phyloP scores from a whole-genome alignment of 2,888 invertebrate species.

The Lasioglossum malachurum region DNA sequence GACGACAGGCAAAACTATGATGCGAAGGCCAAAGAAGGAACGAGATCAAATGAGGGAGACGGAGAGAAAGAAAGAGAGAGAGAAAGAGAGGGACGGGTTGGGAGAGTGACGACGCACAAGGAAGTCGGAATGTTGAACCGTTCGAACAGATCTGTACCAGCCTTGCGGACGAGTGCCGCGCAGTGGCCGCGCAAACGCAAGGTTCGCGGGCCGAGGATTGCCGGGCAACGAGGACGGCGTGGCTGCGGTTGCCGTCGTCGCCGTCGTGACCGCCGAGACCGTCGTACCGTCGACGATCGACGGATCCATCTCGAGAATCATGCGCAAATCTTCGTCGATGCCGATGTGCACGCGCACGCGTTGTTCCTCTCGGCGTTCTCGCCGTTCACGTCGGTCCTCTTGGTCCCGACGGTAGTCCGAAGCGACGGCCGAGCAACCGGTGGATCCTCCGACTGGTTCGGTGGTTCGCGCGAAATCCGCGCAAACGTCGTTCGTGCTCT shows the following conservation, averaged over 20 bases:
- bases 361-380: slow-evolving; percentile 49
- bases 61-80: neutral
- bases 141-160: slow-evolving; percentile 79
- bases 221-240: slow-evolving; percentile 50
- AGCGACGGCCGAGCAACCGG: neutral
- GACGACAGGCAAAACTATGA: no score
- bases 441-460: neutral
- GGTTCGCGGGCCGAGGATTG: slow-evolving; percentile 36
- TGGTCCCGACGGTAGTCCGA: neutral
- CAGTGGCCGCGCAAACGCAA: slow-evolving; percentile 71
- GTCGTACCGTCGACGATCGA: slow-evolving; percentile 86
- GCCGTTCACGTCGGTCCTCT: neutral
- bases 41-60: no score
- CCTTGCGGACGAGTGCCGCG: slow-evolving; percentile 82
- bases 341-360: slow-evolving; percentile 86
- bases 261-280: neutral
- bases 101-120: neutral
- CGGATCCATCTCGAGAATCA: slow-evolving; percentile 88
- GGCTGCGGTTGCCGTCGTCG: neutral
- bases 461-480: neutral
- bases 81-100: neutral
- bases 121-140: slow-evolving; percentile 40
- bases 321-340: slow-evolving; percentile 87
- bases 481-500: neutral
- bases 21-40: neutral